These are phyloP conservation scores for Platichthys flesus DNA, from an alignment of 2,113 vertebrate species.

Conservation along the genomic window DNA sequence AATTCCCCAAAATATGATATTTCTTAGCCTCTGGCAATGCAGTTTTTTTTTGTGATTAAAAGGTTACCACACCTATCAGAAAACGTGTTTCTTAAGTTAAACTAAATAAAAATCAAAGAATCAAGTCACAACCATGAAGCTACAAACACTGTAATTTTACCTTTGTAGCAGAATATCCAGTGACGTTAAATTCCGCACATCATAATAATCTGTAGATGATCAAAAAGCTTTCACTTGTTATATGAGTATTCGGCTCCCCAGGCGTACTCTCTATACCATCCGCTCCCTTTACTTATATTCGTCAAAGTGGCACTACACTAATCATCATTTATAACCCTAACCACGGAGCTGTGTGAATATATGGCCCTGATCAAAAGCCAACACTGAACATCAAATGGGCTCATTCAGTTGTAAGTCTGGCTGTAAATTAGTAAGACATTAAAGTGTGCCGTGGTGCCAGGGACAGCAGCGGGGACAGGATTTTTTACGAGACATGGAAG, in stretches of 20 bases:
- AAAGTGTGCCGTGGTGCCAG: constrained; percentile 34
- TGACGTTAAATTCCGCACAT: neutral
- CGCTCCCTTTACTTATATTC: constrained; percentile 45
- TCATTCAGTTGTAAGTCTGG: constrained; percentile 61
- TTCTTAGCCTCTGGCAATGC: too few relatives aligned
- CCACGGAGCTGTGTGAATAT: constrained; percentile 57
- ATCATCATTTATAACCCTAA: constrained; percentile 61
- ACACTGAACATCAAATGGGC: constrained; percentile 53
- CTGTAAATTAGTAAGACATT: constrained; percentile 60
- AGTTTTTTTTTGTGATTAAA: too few relatives aligned
- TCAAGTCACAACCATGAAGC: too few relatives aligned
- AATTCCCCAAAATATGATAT: too few relatives aligned
- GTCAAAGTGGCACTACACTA: constrained; percentile 55
- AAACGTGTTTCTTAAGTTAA: too few relatives aligned
- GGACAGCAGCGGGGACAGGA: constrained; percentile 17
- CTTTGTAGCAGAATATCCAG: too few relatives aligned
- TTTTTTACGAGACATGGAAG: constrained; percentile 59
- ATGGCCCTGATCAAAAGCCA: constrained; percentile 66
- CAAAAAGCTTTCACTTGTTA: neutral
- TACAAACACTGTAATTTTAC: too few relatives aligned
- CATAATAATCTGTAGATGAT: neutral
- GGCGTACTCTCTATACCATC: constrained; percentile 32
- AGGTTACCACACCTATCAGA: too few relatives aligned
- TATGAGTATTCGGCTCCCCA: constrained; percentile 9
- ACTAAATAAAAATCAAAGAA: too few relatives aligned